phyloP scores from a whole-genome alignment of 1,140 invertebrate genomes.

The Tachypleus tridentatus region DNA sequence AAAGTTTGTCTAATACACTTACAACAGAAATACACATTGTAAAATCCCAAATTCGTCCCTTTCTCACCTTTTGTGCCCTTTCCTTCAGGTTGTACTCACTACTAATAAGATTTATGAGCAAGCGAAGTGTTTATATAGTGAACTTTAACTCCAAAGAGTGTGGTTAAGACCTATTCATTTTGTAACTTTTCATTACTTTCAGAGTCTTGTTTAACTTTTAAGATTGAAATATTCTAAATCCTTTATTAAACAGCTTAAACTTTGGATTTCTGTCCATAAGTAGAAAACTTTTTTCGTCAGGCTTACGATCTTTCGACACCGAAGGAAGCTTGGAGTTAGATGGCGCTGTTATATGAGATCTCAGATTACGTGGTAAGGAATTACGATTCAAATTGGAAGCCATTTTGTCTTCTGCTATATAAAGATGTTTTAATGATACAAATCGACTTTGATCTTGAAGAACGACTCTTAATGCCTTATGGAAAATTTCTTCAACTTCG shows the following conservation, averaged over 20 bases:
- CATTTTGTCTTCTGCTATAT: background rate
- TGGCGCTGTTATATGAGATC: background rate
- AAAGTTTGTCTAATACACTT: too few relatives aligned
- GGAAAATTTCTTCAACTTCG: conserved; percentile 32
- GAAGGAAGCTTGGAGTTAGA: background rate
- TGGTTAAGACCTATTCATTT: too few relatives aligned
- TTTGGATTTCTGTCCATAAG: background rate
- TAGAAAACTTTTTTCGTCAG: background rate
- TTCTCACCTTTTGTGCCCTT: too few relatives aligned
- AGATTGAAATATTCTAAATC: conserved; percentile 2
- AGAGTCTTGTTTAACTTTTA: background rate
- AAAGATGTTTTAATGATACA: background rate
- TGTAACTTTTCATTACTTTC: too few relatives aligned
- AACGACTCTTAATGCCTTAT: conserved; percentile 30
- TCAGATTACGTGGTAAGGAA: background rate
- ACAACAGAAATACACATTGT: too few relatives aligned
- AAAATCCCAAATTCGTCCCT: too few relatives aligned
- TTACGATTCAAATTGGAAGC: too few relatives aligned
- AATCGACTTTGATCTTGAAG: conserved; percentile 25
- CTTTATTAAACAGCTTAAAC: conserved; percentile 4
- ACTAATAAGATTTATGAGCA: too few relatives aligned
- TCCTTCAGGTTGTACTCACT: too few relatives aligned
- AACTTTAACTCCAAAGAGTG: too few relatives aligned
- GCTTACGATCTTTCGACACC: too few relatives aligned
- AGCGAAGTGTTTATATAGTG: too few relatives aligned